Conservation (phyloP, 1,140 invertebrate species). For the Babylonia areolata region DNA sequence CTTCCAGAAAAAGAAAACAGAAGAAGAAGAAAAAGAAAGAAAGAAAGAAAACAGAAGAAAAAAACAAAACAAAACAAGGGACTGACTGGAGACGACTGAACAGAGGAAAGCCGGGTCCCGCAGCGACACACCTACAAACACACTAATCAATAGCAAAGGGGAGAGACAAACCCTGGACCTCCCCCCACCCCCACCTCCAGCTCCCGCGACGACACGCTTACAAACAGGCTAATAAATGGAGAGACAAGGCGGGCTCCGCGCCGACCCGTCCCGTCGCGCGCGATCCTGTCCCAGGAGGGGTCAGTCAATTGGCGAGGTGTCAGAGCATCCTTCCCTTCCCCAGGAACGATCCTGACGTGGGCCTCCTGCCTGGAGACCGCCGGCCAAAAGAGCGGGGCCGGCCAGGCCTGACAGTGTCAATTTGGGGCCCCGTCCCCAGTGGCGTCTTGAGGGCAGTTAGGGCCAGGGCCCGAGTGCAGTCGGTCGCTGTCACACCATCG, state of each 20-base stretch:
- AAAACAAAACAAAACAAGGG: not conserved
- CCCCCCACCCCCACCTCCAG: not conserved
- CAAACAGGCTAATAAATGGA: constrained; percentile 29
- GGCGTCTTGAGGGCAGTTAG: constrained; percentile 15
- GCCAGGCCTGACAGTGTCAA: constrained; percentile 38
- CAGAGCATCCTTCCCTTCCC: constrained; percentile 21
- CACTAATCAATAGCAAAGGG: constrained; percentile 1
- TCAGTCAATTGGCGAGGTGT: constrained; percentile 35
- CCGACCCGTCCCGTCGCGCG: not conserved
- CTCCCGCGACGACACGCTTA: constrained; percentile 28
- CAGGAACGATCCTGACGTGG: constrained; percentile 22
- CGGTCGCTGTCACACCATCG: constrained; percentile 35
- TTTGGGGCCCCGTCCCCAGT: constrained; percentile 31
- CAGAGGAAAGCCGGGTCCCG: not conserved
- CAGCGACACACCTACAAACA: constrained; percentile 1
- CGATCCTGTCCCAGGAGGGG: constrained; percentile 6
- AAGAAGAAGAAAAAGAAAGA: too few relatives aligned
- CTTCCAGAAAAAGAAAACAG: too few relatives aligned
- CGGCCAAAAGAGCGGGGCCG: not conserved
- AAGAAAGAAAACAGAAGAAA: too few relatives aligned
- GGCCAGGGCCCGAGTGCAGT: constrained; percentile 26
- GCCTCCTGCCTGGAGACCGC: constrained; percentile 16
- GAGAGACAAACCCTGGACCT: not conserved
- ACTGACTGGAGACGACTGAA: not conserved
- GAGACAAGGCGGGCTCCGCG: constrained; percentile 23